Conservation (phyloP, 2,797 vertebrate species). For the Sebastes taczanowskii region DNA sequence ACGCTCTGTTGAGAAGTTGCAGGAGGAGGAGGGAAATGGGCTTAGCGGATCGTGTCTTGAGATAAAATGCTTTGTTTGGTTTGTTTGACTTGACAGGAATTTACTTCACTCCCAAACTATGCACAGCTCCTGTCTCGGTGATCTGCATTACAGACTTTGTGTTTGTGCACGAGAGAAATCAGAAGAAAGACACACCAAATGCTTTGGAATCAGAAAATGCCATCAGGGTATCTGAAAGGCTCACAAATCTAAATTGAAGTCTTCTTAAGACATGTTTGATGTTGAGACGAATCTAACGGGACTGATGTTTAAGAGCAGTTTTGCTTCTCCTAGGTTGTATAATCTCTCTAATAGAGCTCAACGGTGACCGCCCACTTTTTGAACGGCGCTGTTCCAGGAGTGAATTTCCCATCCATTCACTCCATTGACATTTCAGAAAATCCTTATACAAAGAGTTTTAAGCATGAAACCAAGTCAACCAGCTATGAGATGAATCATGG, state of each 20-base stretch:
- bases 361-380: not conserved
- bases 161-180: not conserved
- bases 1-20: constrained; percentile 30
- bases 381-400: not conserved
- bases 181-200: constrained; percentile 22
- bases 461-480: not conserved
- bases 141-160: not conserved
- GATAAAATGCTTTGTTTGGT: constrained; percentile 64
- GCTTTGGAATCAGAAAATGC: not conserved
- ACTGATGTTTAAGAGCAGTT: not conserved
- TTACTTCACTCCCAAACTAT: constrained; percentile 55
- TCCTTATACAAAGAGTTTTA: not conserved
- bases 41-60: constrained; percentile 42
- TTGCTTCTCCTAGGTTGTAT: not conserved
- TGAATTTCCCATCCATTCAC: not conserved
- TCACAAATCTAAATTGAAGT: not conserved
- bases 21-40: constrained; percentile 24
- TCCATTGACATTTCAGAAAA: not conserved
- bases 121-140: constrained; percentile 13
- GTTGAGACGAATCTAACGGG: not conserved
- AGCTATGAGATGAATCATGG: not conserved
- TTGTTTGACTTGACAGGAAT: constrained; percentile 65
- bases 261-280: not conserved
- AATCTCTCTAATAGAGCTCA: not conserved
- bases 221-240: constrained; percentile 1